Percentiles rank a stretch among this genome's conserved stretches.
phyloP scores from a whole-genome alignment of 2,888 invertebrate species.

The Venusia cambrica region DNA sequence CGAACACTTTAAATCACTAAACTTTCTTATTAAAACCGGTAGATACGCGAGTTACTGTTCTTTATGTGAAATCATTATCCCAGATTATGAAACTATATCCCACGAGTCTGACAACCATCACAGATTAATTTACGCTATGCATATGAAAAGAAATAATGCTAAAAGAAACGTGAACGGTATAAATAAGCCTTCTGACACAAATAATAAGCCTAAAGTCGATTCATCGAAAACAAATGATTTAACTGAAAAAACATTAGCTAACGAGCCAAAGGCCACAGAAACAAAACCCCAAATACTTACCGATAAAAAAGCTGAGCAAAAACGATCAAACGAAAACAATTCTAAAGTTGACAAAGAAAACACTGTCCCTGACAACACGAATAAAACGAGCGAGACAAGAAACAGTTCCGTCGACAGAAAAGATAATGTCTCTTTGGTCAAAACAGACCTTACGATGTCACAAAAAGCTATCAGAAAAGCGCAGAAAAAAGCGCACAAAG shows the following conservation, averaged over 20 bases:
- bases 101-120: slow-evolving; percentile 9
- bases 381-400: too few species aligned
- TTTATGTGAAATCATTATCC: slow-evolving; percentile 4
- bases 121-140: slow-evolving; percentile 2
- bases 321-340: not conserved
- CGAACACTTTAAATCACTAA: slow-evolving; percentile 10
- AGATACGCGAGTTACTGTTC: not conserved
- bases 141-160: slow-evolving; percentile 1
- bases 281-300: not conserved
- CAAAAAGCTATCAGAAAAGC: slow-evolving; percentile 9
- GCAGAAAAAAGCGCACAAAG: slow-evolving; percentile 11
- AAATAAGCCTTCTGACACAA: too few species aligned
- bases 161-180: slow-evolving; percentile 1
- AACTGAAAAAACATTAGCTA: not conserved
- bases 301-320: not conserved
- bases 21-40: slow-evolving; percentile 5
- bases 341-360: slow-evolving; percentile 1
- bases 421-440: too few species aligned
- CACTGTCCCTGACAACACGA: not conserved
- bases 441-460: too few species aligned
- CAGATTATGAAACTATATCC: too few species aligned
- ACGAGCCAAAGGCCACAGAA: not conserved
- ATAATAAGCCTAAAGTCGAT: not conserved
- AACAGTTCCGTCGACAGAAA: too few species aligned
- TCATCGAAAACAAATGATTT: not conserved